Conservation (phyloP, 2,113 vertebrate genomes). For the Malurus melanocephalus region DNA sequence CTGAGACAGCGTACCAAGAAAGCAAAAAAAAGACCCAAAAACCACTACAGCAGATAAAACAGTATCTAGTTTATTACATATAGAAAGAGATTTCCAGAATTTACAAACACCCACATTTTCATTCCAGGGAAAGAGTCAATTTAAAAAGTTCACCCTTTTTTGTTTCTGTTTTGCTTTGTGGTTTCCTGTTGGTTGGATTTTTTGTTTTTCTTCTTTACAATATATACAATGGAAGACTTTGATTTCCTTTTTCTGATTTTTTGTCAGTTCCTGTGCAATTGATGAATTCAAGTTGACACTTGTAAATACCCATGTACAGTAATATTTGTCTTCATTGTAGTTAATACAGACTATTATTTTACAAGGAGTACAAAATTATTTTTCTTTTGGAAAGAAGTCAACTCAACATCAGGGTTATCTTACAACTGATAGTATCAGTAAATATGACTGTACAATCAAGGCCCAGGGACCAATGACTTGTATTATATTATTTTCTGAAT, state of each 20-base stretch:
- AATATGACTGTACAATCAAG: slow-evolving; percentile 79
- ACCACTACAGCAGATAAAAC: slow-evolving; percentile 72
- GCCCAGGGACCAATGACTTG: slow-evolving; percentile 75
- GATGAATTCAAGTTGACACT: slow-evolving; percentile 67
- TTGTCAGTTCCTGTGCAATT: slow-evolving; percentile 71
- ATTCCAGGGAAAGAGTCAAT: slow-evolving; percentile 75
- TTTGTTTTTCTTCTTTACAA: slow-evolving; percentile 60
- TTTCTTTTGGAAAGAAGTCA: slow-evolving; percentile 74
- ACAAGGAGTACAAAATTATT: slow-evolving; percentile 78
- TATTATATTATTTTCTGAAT: slow-evolving; percentile 83
- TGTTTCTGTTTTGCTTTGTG: slow-evolving; percentile 37
- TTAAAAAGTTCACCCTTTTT: slow-evolving; percentile 66
- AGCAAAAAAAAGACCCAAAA: slow-evolving; percentile 40
- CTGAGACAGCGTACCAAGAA: background rate
- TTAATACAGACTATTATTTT: slow-evolving; percentile 73
- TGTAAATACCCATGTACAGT: slow-evolving; percentile 71
- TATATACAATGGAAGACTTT: slow-evolving; percentile 85
- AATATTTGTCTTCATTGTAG: slow-evolving; percentile 67
- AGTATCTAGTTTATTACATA: slow-evolving; percentile 89
- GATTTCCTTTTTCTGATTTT: slow-evolving; percentile 71
- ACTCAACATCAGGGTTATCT: slow-evolving; percentile 73
- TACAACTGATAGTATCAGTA: slow-evolving; percentile 80
- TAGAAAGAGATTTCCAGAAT: slow-evolving; percentile 86
- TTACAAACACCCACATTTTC: slow-evolving; percentile 84
- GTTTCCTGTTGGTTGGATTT: slow-evolving; percentile 11